A percentile compares a stretch with the other conserved stretches of the same genome.
These are phyloP conservation scores for Actias luna DNA, from an alignment of 2,888 invertebrate genomes.

Conservation along the genomic window DNA sequence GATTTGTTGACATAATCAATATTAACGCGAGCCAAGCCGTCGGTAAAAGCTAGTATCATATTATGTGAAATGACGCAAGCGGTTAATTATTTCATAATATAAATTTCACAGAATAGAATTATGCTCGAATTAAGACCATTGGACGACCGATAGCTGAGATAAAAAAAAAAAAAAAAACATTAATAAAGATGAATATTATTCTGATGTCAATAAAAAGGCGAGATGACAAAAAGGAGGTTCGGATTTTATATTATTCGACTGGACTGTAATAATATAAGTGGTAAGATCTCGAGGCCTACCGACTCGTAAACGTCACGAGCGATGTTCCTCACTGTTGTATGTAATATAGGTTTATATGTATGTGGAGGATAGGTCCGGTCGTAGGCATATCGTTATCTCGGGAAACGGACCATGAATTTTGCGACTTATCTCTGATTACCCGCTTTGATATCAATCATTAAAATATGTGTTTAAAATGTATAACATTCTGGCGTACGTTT, in stretches of 20 bases:
- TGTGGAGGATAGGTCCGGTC: background rate
- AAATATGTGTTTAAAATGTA: background rate
- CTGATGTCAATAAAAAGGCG: background rate
- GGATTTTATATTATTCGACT: background rate
- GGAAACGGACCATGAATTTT: background rate
- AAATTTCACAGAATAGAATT: no score
- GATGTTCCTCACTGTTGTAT: background rate
- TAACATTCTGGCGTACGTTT: no score
- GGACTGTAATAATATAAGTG: background rate
- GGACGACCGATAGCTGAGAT: background rate
- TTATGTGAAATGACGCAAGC: no score
- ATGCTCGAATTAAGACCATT: no score
- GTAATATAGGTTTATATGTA: background rate
- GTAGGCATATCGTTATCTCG: background rate
- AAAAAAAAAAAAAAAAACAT: background rate
- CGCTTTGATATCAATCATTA: background rate
- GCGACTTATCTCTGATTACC: background rate
- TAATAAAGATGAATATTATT: background rate
- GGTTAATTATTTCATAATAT: no score
- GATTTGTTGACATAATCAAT: no score
- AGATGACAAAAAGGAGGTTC: background rate
- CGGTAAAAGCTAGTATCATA: no score
- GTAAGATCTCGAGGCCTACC: background rate
- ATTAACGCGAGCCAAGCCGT: no score
- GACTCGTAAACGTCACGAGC: background rate